Percentiles rank a stretch among this genome's conserved stretches.
Evolutionary conservation across 2,797 vertebrate species (phyloP).

Genomic region (Morelia viridis): DNA sequence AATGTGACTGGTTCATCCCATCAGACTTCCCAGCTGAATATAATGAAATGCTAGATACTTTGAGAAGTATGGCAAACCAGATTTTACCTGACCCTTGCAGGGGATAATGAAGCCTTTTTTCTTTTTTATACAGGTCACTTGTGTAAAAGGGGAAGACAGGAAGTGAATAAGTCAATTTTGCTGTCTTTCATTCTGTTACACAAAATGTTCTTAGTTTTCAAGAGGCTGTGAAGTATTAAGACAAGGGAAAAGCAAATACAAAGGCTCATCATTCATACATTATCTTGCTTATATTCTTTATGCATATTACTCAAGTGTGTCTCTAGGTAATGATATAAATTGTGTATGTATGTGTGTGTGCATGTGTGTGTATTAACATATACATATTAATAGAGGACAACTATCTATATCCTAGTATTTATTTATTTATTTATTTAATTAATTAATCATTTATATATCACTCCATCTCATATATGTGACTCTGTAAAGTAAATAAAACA

Average conservation of each 20-base stretch:
- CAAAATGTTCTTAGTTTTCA: background rate
- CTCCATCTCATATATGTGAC: background rate
- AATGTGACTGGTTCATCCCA: slow-evolving; percentile 27
- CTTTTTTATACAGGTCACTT: background rate
- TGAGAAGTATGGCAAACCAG: slow-evolving; percentile 14
- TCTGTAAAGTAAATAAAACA: background rate
- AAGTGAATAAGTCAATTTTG: background rate
- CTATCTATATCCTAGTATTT: background rate
- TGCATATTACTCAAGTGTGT: no score
- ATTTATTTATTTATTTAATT: background rate
- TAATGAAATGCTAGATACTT: slow-evolving; percentile 23
- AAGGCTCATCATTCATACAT: background rate
- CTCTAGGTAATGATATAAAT: no score
- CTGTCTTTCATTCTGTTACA: background rate
- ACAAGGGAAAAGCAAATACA: background rate
- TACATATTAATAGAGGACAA: background rate
- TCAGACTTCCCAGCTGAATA: slow-evolving; percentile 17
- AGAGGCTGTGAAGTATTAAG: background rate
- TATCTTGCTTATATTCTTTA: background rate
- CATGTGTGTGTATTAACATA: background rate
- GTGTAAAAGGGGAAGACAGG: background rate
- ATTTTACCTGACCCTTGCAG: slow-evolving; percentile 18
- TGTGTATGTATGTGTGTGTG: background rate
- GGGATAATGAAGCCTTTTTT: slow-evolving; percentile 1
- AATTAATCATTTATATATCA: background rate